phyloP scores from a whole-genome alignment of 30 jellyfish, hydroid and myxozoan genomes.

The Cassiopea andromeda region DNA sequence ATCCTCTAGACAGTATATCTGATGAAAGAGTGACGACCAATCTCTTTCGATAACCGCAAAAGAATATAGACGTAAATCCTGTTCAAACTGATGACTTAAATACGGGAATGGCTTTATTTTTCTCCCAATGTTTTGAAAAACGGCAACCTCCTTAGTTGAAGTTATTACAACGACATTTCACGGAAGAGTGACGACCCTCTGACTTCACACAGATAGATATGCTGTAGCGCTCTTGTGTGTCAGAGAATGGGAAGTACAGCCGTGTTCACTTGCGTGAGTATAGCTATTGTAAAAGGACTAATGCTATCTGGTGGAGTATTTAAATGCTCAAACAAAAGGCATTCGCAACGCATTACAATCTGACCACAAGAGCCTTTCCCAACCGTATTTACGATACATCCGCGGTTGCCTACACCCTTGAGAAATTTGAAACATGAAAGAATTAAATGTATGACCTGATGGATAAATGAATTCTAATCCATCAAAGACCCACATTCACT shows the following conservation, averaged over 20 bases:
- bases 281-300: not conserved
- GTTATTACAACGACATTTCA: not conserved
- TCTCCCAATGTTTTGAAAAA: not conserved
- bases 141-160: slow-evolving; percentile 2
- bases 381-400: not conserved
- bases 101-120: not conserved
- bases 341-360: not conserved
- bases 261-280: not conserved
- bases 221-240: not conserved
- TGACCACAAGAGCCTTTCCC: not conserved
- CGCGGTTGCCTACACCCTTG: slow-evolving; percentile 17
- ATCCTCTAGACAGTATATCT: not conserved
- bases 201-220: not conserved
- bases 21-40: not conserved
- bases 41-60: slow-evolving; percentile 10
- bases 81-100: not conserved
- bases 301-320: slow-evolving; percentile 4
- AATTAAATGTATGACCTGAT: slow-evolving; percentile 30
- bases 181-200: not conserved
- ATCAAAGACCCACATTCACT: slow-evolving; percentile 8
- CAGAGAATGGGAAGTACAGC: not conserved
- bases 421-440: slow-evolving; percentile 25
- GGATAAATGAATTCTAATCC: slow-evolving; percentile 15
- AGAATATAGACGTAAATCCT: not conserved
- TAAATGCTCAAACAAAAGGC: slow-evolving; percentile 32